Conservation (phyloP, 2,797 vertebrate genomes). For the Geotrypetes seraphini region DNA sequence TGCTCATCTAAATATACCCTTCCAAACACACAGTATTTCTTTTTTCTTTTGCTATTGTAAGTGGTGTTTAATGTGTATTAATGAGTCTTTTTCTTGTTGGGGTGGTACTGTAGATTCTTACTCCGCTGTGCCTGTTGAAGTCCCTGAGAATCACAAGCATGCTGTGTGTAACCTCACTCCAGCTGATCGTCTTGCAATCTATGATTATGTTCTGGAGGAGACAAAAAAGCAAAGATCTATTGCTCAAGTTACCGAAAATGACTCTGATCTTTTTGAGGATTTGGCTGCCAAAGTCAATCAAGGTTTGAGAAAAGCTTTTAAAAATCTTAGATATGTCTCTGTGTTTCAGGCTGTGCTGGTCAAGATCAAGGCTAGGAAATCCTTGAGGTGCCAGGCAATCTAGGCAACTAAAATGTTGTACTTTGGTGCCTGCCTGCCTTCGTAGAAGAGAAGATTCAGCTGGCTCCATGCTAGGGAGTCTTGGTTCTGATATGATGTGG, state of each 20-base stretch:
- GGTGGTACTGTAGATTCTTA: conserved; percentile 65
- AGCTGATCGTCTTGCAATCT: conserved; percentile 83
- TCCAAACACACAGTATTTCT: background rate
- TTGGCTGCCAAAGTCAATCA: conserved; percentile 87
- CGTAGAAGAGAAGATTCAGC: too few relatives aligned
- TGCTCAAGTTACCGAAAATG: conserved; percentile 53
- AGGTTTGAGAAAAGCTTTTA: conserved; percentile 55
- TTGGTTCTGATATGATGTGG: too few relatives aligned
- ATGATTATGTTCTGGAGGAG: conserved; percentile 69
- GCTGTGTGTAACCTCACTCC: conserved; percentile 80
- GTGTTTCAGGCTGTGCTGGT: too few relatives aligned
- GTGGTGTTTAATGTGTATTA: background rate
- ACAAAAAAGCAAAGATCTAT: conserved; percentile 56
- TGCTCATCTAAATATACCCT: too few relatives aligned
- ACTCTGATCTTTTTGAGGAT: conserved; percentile 88
- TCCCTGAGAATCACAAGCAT: conserved; percentile 85
- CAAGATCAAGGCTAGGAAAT: too few relatives aligned
- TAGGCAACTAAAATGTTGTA: too few relatives aligned
- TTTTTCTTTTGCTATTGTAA: background rate
- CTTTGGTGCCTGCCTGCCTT: too few relatives aligned
- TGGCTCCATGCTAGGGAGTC: too few relatives aligned
- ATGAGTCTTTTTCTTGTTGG: conserved; percentile 25
- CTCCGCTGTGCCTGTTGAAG: conserved; percentile 66
- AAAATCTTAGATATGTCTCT: too few relatives aligned
- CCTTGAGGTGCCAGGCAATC: too few relatives aligned